Percentiles rank a stretch among this genome's conserved stretches.
phyloP scores from a whole-genome alignment of 2,888 invertebrate genomes.

The Aromia moschata region DNA sequence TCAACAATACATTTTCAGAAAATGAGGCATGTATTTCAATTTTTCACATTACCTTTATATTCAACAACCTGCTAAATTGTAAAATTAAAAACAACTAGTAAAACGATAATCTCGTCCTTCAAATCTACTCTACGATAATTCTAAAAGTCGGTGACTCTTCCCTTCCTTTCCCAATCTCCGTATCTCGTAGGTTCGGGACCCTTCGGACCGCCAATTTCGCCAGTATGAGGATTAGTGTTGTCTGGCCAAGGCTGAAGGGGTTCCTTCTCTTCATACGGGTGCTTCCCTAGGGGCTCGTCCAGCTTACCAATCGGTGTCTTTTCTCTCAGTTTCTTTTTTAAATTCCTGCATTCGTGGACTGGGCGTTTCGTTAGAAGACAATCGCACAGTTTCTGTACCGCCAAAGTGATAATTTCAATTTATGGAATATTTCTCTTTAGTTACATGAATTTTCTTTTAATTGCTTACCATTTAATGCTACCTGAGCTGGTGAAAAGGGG shows the following conservation, averaged over 20 bases:
- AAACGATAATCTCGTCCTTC: no score
- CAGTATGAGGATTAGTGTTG: conserved; percentile 89
- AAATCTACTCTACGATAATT: not conserved
- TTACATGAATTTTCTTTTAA: not conserved
- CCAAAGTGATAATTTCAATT: not conserved
- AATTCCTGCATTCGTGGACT: conserved; percentile 74
- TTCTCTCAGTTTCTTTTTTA: conserved; percentile 75
- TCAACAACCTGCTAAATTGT: no score
- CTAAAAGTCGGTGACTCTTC: conserved; percentile 90
- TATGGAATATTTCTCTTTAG: not conserved
- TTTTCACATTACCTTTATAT: no score
- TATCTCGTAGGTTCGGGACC: conserved; percentile 99
- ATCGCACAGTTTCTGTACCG: conserved; percentile 23
- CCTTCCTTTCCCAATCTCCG: conserved; percentile 99
- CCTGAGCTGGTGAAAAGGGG: conserved; percentile 45
- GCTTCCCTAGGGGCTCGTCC: conserved; percentile 77
- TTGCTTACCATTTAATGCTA: conserved; percentile 45
- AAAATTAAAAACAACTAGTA: no score
- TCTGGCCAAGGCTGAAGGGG: conserved; percentile 86
- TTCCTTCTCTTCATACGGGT: conserved; percentile 83
- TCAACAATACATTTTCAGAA: no score
- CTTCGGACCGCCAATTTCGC: conserved; percentile 93
- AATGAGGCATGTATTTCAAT: no score
- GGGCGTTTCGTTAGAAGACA: conserved; percentile 53
- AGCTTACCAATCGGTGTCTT: conserved; percentile 76